These are phyloP conservation scores for Heliopora coerulea DNA, from an alignment of 92 coral and sea anemone species.

Conservation along the genomic window DNA sequence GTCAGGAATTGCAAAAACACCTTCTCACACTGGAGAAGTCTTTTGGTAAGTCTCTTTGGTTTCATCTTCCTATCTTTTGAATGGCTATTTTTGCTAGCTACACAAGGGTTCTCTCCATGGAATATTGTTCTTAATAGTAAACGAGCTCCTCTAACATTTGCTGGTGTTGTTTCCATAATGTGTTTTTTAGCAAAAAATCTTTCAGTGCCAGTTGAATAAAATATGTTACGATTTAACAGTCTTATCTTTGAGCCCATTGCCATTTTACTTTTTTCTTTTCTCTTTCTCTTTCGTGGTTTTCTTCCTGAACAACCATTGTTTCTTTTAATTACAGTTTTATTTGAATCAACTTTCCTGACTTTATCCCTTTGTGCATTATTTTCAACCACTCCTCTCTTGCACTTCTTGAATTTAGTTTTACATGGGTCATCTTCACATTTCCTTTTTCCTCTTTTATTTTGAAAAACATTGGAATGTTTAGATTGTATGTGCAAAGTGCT, in stretches of 20 bases:
- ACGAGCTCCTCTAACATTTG: constrained; percentile 55
- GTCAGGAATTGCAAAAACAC: constrained; percentile 49
- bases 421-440: no score
- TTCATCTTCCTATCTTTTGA: no score
- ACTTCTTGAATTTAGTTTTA: no score
- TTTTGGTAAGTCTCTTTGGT: constrained; percentile 51
- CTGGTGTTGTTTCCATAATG: constrained; percentile 45
- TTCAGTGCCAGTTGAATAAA: not conserved
- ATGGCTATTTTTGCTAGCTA: no score
- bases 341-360: no score
- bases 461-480: no score
- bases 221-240: constrained; percentile 13
- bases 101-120: not conserved
- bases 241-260: constrained; percentile 20
- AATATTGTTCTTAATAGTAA: constrained; percentile 54
- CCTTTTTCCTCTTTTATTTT: no score
- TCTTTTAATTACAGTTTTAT: not conserved
- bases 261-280: not conserved
- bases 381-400: no score
- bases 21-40: constrained; percentile 39
- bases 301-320: not conserved
- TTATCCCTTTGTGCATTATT: no score
- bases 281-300: not conserved
- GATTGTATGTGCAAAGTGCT: no score
- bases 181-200: constrained; percentile 53